phyloP scores from a whole-genome alignment of 2,888 invertebrate genomes.

The Platycheirus rosarum region DNA sequence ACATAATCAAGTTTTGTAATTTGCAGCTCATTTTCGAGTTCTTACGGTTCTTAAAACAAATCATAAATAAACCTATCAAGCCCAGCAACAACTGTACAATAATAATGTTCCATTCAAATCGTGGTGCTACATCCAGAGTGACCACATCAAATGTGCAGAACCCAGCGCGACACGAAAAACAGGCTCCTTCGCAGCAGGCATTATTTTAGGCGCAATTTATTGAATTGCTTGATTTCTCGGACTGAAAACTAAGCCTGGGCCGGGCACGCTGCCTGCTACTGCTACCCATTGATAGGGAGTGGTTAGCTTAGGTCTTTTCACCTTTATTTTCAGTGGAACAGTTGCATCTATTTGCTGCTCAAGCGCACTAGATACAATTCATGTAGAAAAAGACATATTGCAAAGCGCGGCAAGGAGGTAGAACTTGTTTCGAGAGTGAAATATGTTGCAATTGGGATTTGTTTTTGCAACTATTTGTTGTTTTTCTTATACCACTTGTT shows the following conservation, averaged over 20 bases:
- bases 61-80: background rate
- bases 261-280: background rate
- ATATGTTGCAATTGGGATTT: conserved; percentile 46
- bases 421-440: conserved; percentile 52
- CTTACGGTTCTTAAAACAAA: conserved; percentile 57
- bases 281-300: conserved; percentile 51
- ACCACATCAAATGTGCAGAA: conserved; percentile 43
- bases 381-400: conserved; percentile 1
- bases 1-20: conserved; percentile 60
- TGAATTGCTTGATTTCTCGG: conserved; percentile 50
- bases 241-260: conserved; percentile 7
- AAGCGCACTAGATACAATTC: conserved; percentile 1
- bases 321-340: conserved; percentile 29
- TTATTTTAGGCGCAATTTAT: conserved; percentile 26
- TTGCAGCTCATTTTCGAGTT: conserved; percentile 62
- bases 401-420: conserved; percentile 20
- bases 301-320: conserved; percentile 59
- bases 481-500: too few species aligned
- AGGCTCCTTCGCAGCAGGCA: conserved; percentile 13
- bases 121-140: conserved; percentile 37
- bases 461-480: conserved; percentile 23
- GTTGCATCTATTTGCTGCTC: conserved; percentile 19
- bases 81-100: too few species aligned
- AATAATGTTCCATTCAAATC: conserved; percentile 14
- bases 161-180: conserved; percentile 14